Evolutionary conservation across 2,113 vertebrate species (phyloP).

Genomic region (Scartelaos histophorus): DNA sequence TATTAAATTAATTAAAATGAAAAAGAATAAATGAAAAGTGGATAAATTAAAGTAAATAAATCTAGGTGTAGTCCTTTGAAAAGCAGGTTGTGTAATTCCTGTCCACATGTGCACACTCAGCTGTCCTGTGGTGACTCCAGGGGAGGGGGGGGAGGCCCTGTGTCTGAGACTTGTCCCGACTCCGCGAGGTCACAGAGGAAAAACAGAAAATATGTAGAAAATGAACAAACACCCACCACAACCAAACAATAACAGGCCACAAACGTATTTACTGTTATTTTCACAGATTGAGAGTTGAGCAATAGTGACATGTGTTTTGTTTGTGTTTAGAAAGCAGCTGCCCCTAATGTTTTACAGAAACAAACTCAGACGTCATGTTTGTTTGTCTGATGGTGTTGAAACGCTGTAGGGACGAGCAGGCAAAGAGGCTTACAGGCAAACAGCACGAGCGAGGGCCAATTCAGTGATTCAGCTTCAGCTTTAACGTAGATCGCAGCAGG

Average conservation of each 20-base stretch:
- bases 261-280: neutral
- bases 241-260: neutral
- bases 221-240: conserved; percentile 5
- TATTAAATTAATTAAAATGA: too few species aligned
- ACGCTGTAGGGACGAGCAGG: too few species aligned
- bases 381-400: neutral
- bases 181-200: conserved; percentile 11
- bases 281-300: neutral
- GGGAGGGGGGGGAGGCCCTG: conserved; percentile 17
- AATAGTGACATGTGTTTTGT: neutral
- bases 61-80: neutral
- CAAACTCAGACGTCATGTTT: neutral
- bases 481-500: too few species aligned
- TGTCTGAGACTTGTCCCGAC: conserved; percentile 13
- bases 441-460: too few species aligned
- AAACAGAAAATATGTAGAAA: neutral
- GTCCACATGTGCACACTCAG: conserved; percentile 19
- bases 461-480: too few species aligned
- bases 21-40: too few species aligned
- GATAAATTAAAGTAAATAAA: too few species aligned
- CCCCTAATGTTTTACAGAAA: neutral
- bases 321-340: neutral
- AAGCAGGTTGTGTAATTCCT: neutral
- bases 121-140: conserved; percentile 28
- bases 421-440: too few species aligned